A percentile compares a stretch with the other conserved stretches of the same genome.
Conservation (phyloP, 2,797 vertebrate genomes). For the Channa striata region DNA sequence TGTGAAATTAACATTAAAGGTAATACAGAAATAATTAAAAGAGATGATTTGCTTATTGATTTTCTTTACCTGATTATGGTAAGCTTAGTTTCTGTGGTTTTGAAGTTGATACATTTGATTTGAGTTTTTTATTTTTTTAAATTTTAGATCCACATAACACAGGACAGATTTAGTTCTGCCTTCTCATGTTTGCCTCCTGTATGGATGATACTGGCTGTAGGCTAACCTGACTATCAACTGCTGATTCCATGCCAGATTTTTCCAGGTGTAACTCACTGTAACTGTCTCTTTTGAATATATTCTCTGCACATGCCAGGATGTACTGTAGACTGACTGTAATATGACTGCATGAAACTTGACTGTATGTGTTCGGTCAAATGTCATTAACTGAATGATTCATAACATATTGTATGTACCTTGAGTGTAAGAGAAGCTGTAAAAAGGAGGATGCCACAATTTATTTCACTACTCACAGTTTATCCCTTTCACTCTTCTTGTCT, state of each 20-base stretch:
- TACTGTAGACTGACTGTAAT: constrained; percentile 6
- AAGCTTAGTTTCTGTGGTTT: not conserved
- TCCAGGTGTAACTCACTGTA: constrained; percentile 21
- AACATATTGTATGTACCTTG: not conserved
- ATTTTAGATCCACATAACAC: not conserved
- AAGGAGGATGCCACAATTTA: not conserved
- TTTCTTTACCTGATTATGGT: too few species aligned
- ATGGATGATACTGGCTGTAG: constrained; percentile 3
- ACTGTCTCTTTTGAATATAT: not conserved
- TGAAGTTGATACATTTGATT: not conserved
- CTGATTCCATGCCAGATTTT: not conserved
- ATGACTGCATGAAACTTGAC: constrained; percentile 12
- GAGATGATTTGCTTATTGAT: too few species aligned
- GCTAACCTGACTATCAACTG: not conserved
- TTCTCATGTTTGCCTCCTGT: not conserved
- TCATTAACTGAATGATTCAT: constrained; percentile 2
- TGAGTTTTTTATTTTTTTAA: too few species aligned
- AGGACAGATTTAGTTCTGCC: not conserved
- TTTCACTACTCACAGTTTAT: not conserved
- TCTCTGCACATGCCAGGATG: not conserved
- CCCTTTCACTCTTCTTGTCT: not conserved
- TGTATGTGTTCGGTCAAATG: constrained; percentile 7
- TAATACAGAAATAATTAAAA: too few species aligned
- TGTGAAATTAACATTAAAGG: too few species aligned
- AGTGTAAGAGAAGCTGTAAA: not conserved